Evolutionary conservation across 2,113 vertebrate genomes (phyloP), one percentile per base, ranked within the genome.

Genomic region (Anthoscopus minutus): DNA sequence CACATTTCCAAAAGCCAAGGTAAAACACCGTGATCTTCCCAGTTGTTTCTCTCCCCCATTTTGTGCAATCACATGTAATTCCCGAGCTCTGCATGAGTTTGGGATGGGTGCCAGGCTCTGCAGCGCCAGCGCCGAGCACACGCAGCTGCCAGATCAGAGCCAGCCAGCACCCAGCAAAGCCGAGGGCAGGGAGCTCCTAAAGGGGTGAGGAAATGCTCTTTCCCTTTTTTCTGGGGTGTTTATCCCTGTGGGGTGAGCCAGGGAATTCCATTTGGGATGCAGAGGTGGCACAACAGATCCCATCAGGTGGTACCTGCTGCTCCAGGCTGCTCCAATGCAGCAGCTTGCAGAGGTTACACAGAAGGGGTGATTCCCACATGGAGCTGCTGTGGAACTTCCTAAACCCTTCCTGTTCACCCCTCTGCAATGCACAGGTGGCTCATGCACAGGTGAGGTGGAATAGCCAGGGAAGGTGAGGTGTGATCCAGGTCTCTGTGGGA

Each of bases 61-160:
- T 78, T 57, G 79, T 66, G 86, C 86, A 53, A 73, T 57, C 70
- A 33, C 60, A 70, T 10, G 19, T 38, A 65, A 85, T 82, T 88
- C 78, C 93, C 20, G 37, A 89, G n/a, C 11, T 7, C 74, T 7
- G 37, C 3, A 4, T 7, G 82, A 45, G 47, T 21, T 74, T 93
- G 93, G 93, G 93, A 93, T 58, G 22, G 4, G 56, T 14, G 56
- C 93, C 93, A 93, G 89, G 50, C 86, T 78, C 91, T 92, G 95
- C 89, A 92, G 91, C 23, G 25, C 70, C 15, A 11, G 78, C 15
- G 82, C 77, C 4, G 69, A 89, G 90, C 84, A 5, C 90, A 51
- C 48, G 3, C 78, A 60, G 85, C 88, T 86, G 81, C 81, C 0
- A 3, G 27, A n/a, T 21, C 81, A 12, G 22, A 84, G 54, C 73